Percentiles rank a stretch among this genome's conserved stretches.
Evolutionary conservation across 1,140 invertebrate genomes (phyloP).

Genomic region (Trachymyrmex cornetzi): DNA sequence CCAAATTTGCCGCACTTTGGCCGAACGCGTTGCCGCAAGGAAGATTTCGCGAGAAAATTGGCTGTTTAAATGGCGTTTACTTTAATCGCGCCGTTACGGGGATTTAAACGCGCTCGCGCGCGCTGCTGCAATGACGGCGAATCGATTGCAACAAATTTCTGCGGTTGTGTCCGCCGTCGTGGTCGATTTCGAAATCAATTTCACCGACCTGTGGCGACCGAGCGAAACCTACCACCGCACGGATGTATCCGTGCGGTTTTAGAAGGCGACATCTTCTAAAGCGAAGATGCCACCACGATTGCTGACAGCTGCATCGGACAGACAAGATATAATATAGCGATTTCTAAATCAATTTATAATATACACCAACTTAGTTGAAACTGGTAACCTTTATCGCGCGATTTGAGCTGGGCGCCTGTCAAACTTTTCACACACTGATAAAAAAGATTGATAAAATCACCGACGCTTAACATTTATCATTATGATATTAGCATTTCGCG

Average conservation of each 20-base stretch:
- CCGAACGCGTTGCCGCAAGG: not conserved
- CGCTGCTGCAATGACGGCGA: constrained; percentile 31
- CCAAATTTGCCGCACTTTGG: constrained; percentile 24
- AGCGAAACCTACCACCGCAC: constrained; percentile 24
- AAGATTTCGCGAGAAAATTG: constrained; percentile 39
- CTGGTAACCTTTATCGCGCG: not conserved
- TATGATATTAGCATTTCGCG: constrained; percentile 14
- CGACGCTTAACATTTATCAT: constrained; percentile 4
- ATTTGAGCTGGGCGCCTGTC: not conserved
- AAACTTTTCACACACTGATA: not conserved
- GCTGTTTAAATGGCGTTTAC: constrained; percentile 40
- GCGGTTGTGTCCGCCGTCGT: constrained; percentile 55
- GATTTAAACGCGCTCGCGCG: constrained; percentile 13
- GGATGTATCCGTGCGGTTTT: constrained; percentile 52
- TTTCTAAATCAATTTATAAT: constrained; percentile 37
- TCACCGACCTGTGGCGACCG: constrained; percentile 42
- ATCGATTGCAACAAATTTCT: constrained; percentile 64
- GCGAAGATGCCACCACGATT: not conserved
- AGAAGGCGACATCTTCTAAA: constrained; percentile 44
- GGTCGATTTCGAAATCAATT: constrained; percentile 69
- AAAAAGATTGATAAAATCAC: not conserved
- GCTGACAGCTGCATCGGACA: constrained; percentile 6
- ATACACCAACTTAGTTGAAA: not conserved
- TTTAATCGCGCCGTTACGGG: constrained; percentile 42
- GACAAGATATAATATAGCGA: not conserved